Base-by-base conservation (phyloP, 2,888 invertebrate genomes). In the Brachyptera risi region DNA sequence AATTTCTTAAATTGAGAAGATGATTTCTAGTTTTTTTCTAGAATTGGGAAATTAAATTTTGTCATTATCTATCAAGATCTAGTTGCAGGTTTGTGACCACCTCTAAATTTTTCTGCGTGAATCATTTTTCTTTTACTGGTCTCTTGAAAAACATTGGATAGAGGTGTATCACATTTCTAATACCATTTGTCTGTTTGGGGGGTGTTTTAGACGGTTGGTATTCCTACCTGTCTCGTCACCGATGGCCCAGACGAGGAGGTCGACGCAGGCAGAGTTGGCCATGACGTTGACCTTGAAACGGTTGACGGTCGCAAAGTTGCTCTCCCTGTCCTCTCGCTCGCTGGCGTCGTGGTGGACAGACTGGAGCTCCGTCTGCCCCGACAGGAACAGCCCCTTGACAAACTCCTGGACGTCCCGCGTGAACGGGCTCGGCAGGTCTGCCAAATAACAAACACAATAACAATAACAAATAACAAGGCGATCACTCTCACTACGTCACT, bases 221-320 rank as follows among this genome's bases (percentile, higher is more conserved):
- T n/a, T n/a, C 74, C 78, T 75, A 94, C 96, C 95, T 72, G 92
- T 91, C 79, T 97, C 97, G 74, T 97, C 97, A 1, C 91, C 90
- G 67, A 96, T 95, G 1, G 97, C 96, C 98, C 98, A 99, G 27
- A 98, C 96, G 1, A 99, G 81, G 5, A 99, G 80, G 75, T 99
- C 97, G 0, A 99, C 95, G 72, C 97, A 98, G 1, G 96, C 96
- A 0, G 97, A 95, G 77, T 96, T 96, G 0, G 96, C 94, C 87
- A 94, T 93, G 0, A 97, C 95, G 71, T 95, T 95, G 37, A 96
- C 87, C 78, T 94, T 93, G 73, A 93, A 94, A 73, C 91, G 90
- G 75, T 95, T 92, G 1, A 94, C 88, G 0, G 89, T 84, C 1
- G 87, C 85, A 69, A 80, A 88, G 74, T 91, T 91, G 62, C 84